These are phyloP conservation scores for Pipa parva DNA, from an alignment of 2,113 vertebrate genomes.

Conservation along the genomic window DNA sequence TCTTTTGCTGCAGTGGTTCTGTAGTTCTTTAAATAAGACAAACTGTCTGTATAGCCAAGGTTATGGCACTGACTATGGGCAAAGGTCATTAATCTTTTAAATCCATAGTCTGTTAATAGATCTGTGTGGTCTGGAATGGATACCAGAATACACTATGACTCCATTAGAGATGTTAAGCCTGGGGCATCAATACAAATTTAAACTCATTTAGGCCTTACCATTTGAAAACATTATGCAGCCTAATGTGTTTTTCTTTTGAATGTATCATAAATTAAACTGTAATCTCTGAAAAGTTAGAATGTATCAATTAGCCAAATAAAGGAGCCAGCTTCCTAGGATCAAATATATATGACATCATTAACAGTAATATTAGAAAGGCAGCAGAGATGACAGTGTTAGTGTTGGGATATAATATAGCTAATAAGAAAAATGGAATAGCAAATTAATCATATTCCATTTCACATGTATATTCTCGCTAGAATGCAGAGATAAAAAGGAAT, in stretches of 20 bases:
- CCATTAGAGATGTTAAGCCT: conserved; percentile 45
- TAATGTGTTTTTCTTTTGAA: not conserved
- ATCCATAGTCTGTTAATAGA: conserved; percentile 47
- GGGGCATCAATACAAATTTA: conserved; percentile 38
- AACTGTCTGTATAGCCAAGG: conserved; percentile 42
- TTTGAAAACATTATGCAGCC: not conserved
- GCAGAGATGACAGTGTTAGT: not conserved
- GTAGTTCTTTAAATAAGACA: conserved; percentile 52
- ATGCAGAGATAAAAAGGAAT: too few species aligned
- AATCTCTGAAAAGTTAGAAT: not conserved
- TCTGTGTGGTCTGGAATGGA: conserved; percentile 41
- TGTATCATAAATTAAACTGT: not conserved
- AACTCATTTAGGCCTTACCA: conserved; percentile 42
- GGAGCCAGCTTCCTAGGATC: too few species aligned
- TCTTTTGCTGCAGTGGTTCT: conserved; percentile 51
- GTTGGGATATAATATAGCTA: not conserved
- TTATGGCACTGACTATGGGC: conserved; percentile 46
- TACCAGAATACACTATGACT: conserved; percentile 40
- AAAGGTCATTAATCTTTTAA: conserved; percentile 48
- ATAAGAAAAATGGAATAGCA: not conserved
- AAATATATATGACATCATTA: not conserved
- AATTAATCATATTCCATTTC: too few species aligned
- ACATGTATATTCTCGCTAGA: too few species aligned
- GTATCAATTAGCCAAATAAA: not conserved
- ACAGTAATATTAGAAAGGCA: not conserved